Base-by-base conservation (phyloP, 2,888 invertebrate species). In the Chrysodeixis includens region DNA sequence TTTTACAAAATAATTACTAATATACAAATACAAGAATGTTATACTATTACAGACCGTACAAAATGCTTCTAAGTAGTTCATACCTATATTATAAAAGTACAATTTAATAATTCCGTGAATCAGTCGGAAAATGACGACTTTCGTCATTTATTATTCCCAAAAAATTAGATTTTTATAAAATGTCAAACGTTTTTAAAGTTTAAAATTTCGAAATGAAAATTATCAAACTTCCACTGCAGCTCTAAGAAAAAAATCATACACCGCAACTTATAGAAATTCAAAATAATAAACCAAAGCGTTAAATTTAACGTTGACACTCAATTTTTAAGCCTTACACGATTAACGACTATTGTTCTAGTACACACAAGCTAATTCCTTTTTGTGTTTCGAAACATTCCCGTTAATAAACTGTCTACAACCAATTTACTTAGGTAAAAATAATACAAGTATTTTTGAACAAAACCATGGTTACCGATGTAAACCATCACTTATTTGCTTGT, bases 61-160 rank as follows among this genome's bases (percentile, higher is more conserved):
- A 84, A 89, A 88, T 79, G 74, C 66, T 75, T 83, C 80, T 75
- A 49, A 49, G 46, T 49, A 83, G 79, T 85, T 82, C 81, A 82
- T 86, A 83, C 84, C 40, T 86, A 86, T 88, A 86, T 10, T 18
- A 49, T 81, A 79, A 82, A 78, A 82, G 69, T 80, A 79, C 78
- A 62, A 64, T 73, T 71, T 66, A 67, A 82, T 76, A 81, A 83
- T 86, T 82, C 82, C 79, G 81, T 82, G 82, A 80, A 85, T 90
- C 89, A 90, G 88, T 89, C 87, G 83, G 80, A 82, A 74, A 80
- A 81, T 73, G 81, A 82, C 74, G 70, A 74, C 62, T 55, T 56
- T 53, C 64, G 70, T 53, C 71, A 63, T 65, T 68, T 71, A 46
- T 56, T 68, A 56, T 14, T n/a, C 40, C 3, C 1, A 40, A n/a